A percentile compares a stretch with the other conserved stretches of the same genome.
These are phyloP conservation scores for Spinibarbus caldwelli DNA, from an alignment of 2,797 vertebrate genomes.

Conservation along the genomic window DNA sequence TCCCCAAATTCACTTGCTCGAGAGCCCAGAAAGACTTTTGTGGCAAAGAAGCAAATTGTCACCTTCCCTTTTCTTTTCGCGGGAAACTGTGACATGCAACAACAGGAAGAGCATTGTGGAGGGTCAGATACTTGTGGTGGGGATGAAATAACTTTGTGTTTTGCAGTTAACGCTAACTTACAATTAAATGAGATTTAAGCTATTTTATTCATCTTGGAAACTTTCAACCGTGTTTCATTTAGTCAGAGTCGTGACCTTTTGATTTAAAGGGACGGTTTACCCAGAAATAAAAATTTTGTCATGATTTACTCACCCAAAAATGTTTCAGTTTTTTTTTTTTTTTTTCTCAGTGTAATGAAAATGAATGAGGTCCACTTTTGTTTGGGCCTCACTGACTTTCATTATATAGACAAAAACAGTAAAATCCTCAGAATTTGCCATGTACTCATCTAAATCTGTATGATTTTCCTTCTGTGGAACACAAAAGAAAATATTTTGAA, in stretches of 20 bases:
- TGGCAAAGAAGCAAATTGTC: constrained; percentile 75
- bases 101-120: constrained; percentile 41
- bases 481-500: too few relatives aligned
- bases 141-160: constrained; percentile 38
- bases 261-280: neutral
- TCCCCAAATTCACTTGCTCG: constrained; percentile 67
- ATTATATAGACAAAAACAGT: neutral
- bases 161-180: constrained; percentile 7
- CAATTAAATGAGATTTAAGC: constrained; percentile 28
- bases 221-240: constrained; percentile 36
- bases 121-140: constrained; percentile 38
- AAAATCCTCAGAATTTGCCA: neutral
- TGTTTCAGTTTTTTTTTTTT: neutral
- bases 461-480: neutral
- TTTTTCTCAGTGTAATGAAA: neutral
- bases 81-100: constrained; percentile 37
- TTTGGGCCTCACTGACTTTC: neutral
- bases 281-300: neutral
- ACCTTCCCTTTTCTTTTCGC: constrained; percentile 62
- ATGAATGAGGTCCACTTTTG: neutral
- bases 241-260: neutral
- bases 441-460: neutral
- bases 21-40: constrained; percentile 73
- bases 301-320: neutral
- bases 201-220: constrained; percentile 4